Conservation (phyloP, 2,888 invertebrate genomes). For the Cryptus viduatorius region DNA sequence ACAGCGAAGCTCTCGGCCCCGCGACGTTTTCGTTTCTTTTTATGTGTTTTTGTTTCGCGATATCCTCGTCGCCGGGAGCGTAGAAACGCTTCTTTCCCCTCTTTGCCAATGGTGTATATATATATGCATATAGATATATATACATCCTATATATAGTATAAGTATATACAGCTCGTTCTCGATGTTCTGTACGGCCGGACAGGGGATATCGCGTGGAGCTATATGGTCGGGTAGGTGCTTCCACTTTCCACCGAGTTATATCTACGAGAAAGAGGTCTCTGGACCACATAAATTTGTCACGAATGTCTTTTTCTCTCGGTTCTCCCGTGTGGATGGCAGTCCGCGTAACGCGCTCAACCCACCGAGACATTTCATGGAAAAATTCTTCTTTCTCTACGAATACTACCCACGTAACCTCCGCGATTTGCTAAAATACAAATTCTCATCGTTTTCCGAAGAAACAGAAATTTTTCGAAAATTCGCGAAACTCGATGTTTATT, state of each 20-base stretch:
- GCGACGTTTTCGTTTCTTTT: constrained; percentile 70
- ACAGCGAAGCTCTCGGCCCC: constrained; percentile 44
- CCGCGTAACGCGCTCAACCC: not conserved
- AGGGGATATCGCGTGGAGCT: constrained; percentile 30
- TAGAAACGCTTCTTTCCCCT: constrained; percentile 57
- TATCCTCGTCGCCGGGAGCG: constrained; percentile 58
- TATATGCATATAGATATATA: not conserved
- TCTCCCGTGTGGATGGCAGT: constrained; percentile 42
- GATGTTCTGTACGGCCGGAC: constrained; percentile 11
- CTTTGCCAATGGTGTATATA: constrained; percentile 43
- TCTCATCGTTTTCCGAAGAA: not conserved
- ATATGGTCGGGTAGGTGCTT: constrained; percentile 52
- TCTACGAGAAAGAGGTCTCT: constrained; percentile 76
- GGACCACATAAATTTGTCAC: constrained; percentile 79
- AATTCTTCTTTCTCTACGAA: constrained; percentile 19
- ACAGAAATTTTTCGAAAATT: not conserved
- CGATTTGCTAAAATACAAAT: too few relatives aligned
- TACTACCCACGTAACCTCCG: constrained; percentile 3
- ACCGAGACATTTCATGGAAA: constrained; percentile 34
- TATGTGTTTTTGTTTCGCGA: constrained; percentile 72
- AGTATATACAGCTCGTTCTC: constrained; percentile 7
- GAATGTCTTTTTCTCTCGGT: constrained; percentile 66
- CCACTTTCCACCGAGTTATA: constrained; percentile 72
- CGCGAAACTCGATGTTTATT: not conserved
- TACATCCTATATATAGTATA: too few relatives aligned